A percentile compares a stretch with the other conserved stretches of the same genome.
These are phyloP conservation scores for Melikaiella ostensackeni DNA, from an alignment of 2,888 invertebrate genomes.

Conservation along the genomic window DNA sequence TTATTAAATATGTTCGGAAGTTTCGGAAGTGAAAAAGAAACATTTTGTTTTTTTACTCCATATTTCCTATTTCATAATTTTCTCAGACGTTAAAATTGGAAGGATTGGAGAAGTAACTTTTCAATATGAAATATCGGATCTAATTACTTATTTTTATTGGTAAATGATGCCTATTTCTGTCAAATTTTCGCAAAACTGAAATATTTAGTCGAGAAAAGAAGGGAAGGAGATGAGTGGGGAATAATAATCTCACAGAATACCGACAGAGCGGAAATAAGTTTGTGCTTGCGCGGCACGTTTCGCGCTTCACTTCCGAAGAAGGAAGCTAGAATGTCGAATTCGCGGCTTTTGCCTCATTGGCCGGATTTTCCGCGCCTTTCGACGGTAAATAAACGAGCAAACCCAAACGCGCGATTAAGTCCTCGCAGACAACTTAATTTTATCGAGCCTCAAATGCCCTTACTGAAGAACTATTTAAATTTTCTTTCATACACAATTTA, in stretches of 20 bases:
- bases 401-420: constrained; percentile 24
- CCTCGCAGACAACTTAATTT: constrained; percentile 29
- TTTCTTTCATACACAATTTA: constrained; percentile 1
- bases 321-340: constrained; percentile 45
- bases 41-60: too few relatives aligned
- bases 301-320: constrained; percentile 40
- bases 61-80: too few relatives aligned
- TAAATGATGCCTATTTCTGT: not conserved
- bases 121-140: not conserved
- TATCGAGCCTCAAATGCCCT: not conserved
- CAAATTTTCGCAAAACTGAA: not conserved
- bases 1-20: too few relatives aligned
- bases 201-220: not conserved
- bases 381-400: constrained; percentile 22
- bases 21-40: too few relatives aligned
- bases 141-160: constrained; percentile 1
- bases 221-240: constrained; percentile 13
- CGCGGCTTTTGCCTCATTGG: constrained; percentile 47
- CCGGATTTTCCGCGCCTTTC: constrained; percentile 32
- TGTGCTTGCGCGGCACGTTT: constrained; percentile 56
- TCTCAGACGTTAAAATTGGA: too few relatives aligned
- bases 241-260: constrained; percentile 43
- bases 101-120: too few relatives aligned
- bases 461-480: not conserved
- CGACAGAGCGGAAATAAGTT: constrained; percentile 39